These are phyloP conservation scores for Esox masquinongy DNA, from an alignment of 2,797 vertebrate genomes.

Conservation along the genomic window DNA sequence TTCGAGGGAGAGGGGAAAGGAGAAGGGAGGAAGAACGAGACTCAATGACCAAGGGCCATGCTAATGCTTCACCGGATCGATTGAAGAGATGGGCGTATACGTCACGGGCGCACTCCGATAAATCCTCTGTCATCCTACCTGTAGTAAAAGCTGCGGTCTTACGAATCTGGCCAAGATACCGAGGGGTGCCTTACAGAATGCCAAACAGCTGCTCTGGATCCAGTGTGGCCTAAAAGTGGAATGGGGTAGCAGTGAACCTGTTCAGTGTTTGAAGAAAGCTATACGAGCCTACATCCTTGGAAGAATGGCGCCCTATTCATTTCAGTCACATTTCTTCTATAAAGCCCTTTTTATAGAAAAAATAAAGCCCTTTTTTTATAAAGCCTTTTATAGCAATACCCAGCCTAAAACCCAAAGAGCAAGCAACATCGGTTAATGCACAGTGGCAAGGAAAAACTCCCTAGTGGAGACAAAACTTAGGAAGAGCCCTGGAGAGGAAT, in stretches of 20 bases:
- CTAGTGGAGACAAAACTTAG: too few species aligned
- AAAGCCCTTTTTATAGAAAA: too few species aligned
- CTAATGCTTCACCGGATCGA: conserved; percentile 66
- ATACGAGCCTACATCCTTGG: conserved; percentile 6
- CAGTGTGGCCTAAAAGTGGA: conserved; percentile 9
- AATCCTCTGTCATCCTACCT: conserved; percentile 50
- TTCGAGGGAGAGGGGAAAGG: conserved; percentile 44
- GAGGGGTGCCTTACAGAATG: conserved; percentile 43
- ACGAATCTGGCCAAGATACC: conserved; percentile 1
- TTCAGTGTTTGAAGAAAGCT: neutral
- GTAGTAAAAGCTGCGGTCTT: conserved; percentile 3
- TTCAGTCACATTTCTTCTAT: neutral
- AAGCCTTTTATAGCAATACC: too few species aligned
- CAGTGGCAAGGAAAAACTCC: too few species aligned
- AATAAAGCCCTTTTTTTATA: too few species aligned
- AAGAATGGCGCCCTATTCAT: conserved; percentile 1
- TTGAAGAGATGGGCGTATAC: conserved; percentile 61
- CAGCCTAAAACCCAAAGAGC: too few species aligned
- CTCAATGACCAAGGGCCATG: conserved; percentile 47
- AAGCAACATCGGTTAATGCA: too few species aligned
- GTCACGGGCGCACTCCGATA: conserved; percentile 54
- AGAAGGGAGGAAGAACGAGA: conserved; percentile 12
- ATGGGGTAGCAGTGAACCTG: neutral
- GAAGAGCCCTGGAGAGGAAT: too few species aligned
- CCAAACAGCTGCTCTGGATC: conserved; percentile 33